Percentiles rank a stretch among this genome's conserved stretches.
phyloP scores from a whole-genome alignment of 2,888 invertebrate species.

The Anarsia innoxiella region DNA sequence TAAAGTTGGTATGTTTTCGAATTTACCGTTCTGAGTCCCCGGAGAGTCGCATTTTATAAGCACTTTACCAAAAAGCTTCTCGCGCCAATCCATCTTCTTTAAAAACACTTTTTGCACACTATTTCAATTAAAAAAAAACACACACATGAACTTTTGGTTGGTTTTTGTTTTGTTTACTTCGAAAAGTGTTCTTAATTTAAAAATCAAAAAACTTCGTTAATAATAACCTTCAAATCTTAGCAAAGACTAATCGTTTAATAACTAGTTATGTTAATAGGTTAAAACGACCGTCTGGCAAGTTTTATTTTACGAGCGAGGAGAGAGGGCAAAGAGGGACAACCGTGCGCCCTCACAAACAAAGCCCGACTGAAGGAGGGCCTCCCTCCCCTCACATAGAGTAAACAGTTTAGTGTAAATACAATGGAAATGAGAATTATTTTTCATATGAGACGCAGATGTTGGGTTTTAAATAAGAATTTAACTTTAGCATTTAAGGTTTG shows the following conservation, averaged over 20 bases:
- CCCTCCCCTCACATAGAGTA: slow-evolving; percentile 58
- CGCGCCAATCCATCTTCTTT: slow-evolving; percentile 75
- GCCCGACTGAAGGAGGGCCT: slow-evolving; percentile 56
- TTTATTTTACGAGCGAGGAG: slow-evolving; percentile 17
- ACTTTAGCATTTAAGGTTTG: no score
- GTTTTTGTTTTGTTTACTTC: background rate
- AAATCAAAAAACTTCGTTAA: slow-evolving; percentile 5
- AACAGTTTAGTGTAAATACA: slow-evolving; percentile 44
- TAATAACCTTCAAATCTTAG: no score
- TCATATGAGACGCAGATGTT: no score
- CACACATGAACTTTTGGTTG: background rate
- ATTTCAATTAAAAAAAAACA: background rate
- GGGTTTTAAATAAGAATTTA: no score
- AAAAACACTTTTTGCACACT: slow-evolving; percentile 5
- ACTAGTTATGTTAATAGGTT: slow-evolving; percentile 2
- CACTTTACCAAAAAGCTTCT: slow-evolving; percentile 75
- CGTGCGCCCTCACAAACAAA: slow-evolving; percentile 51
- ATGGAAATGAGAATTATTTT: slow-evolving; percentile 30
- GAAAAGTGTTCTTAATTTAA: no score
- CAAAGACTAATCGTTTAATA: no score
- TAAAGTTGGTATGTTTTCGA: slow-evolving; percentile 57
- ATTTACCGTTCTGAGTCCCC: slow-evolving; percentile 58
- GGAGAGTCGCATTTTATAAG: slow-evolving; percentile 69
- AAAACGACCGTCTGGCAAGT: background rate
- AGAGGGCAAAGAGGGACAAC: slow-evolving; percentile 40